phyloP scores from a whole-genome alignment of 2,888 invertebrate species.

The Liodrosophila aerea region DNA sequence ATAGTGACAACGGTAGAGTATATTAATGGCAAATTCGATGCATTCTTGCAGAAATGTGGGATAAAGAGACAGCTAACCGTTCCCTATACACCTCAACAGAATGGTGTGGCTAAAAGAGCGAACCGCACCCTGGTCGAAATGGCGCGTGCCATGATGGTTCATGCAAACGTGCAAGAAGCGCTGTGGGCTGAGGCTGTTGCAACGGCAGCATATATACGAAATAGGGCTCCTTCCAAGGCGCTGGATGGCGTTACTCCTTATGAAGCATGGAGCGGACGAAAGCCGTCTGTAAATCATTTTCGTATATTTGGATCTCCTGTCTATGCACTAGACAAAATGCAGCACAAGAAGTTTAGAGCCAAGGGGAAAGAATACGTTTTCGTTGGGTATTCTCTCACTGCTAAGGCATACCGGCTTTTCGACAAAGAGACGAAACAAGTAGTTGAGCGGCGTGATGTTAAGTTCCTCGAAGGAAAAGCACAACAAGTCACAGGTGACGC shows the following conservation, averaged over 20 bases:
- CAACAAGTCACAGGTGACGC: too few relatives aligned
- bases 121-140: constrained; percentile 29
- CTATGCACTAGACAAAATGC: constrained; percentile 8
- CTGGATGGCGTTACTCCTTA: constrained; percentile 20
- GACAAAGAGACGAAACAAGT: not conserved
- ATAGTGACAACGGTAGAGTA: not conserved
- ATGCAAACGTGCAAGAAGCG: constrained; percentile 48
- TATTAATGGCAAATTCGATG: not conserved
- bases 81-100: constrained; percentile 21
- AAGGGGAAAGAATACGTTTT: constrained; percentile 16
- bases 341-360: constrained; percentile 5
- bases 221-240: constrained; percentile 22
- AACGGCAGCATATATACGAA: constrained; percentile 22
- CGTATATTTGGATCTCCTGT: not conserved
- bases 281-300: constrained; percentile 2
- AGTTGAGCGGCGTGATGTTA: constrained; percentile 2
- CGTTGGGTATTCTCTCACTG: constrained; percentile 12
- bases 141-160: constrained; percentile 44
- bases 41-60: not conserved
- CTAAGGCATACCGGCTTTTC: constrained; percentile 14
- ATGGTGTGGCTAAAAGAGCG: constrained; percentile 36
- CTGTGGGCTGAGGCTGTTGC: constrained; percentile 45
- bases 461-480: too few relatives aligned
- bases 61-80: not conserved
- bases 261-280: constrained; percentile 21